Percentiles rank a stretch among this genome's conserved stretches.
These are phyloP conservation scores for Ceratosolen solmsi DNA, from an alignment of 1,140 invertebrate species.

Conservation along the genomic window DNA sequence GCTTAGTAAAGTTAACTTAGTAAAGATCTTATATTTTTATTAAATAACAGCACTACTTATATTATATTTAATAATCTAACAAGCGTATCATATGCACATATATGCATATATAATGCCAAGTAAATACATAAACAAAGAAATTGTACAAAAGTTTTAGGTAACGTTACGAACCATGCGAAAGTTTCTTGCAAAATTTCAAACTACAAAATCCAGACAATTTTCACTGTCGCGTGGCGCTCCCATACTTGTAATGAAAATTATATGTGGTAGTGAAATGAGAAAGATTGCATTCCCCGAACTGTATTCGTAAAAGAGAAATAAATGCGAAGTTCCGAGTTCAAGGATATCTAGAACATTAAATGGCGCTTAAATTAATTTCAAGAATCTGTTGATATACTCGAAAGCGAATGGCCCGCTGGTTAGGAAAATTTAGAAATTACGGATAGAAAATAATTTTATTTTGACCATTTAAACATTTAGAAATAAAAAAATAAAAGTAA, in stretches of 20 bases:
- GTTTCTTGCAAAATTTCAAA: neutral
- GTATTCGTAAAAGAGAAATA: neutral
- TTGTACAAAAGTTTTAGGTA: neutral
- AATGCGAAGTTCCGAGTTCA: neutral
- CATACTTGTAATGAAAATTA: neutral
- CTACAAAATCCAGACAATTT: neutral
- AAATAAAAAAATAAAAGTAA: too few relatives aligned
- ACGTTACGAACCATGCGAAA: neutral
- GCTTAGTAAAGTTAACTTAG: too few relatives aligned
- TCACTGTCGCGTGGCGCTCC: neutral
- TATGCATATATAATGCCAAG: too few relatives aligned
- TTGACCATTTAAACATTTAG: neutral
- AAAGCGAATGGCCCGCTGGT: neutral
- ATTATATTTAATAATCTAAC: too few relatives aligned
- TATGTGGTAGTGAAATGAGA: neutral
- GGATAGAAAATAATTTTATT: neutral
- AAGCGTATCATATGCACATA: too few relatives aligned
- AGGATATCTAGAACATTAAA: conserved; percentile 33
- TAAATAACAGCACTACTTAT: too few relatives aligned
- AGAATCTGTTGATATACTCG: neutral
- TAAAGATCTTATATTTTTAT: too few relatives aligned
- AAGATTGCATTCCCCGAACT: neutral
- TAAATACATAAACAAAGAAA: too few relatives aligned
- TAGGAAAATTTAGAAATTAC: neutral
- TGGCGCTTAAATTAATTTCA: conserved; percentile 17